phyloP scores from a whole-genome alignment of 2,113 vertebrate species.

The Kryptolebias marmoratus region DNA sequence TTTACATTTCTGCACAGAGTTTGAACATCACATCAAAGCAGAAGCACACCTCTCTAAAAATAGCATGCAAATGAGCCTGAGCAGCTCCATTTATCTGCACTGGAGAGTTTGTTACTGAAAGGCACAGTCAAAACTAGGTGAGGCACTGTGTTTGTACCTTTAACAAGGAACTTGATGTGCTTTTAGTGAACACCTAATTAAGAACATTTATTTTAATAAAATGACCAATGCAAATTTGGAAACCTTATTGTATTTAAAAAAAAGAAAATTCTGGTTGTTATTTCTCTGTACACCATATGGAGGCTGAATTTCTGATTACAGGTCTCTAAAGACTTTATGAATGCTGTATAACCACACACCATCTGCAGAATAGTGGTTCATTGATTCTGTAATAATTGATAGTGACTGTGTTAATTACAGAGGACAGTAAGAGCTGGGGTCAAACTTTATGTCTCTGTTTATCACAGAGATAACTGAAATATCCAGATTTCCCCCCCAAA shows the following conservation, averaged over 20 bases:
- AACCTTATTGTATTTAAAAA: no score
- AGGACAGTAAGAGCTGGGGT: background rate
- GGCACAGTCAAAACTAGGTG: conserved; percentile 4
- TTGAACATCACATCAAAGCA: conserved; percentile 54
- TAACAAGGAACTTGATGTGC: background rate
- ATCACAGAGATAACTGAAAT: background rate
- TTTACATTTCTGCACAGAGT: conserved; percentile 28
- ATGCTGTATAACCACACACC: conserved; percentile 1
- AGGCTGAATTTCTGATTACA: background rate
- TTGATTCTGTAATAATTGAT: conserved; percentile 4
- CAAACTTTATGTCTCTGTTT: conserved; percentile 8
- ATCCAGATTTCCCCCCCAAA: background rate
- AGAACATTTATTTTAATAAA: no score
- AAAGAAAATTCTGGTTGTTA: background rate
- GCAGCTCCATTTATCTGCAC: conserved; percentile 31
- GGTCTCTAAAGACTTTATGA: conserved; percentile 13
- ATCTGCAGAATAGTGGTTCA: background rate
- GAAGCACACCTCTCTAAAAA: conserved; percentile 55
- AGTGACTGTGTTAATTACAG: background rate
- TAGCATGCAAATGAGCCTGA: conserved; percentile 59
- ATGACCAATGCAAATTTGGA: no score
- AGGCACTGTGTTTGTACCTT: conserved; percentile 8
- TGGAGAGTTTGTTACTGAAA: conserved; percentile 31
- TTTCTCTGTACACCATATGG: background rate
- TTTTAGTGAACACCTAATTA: background rate